These are phyloP conservation scores for Actinernus sp. DNA, from an alignment of 92 coral and sea anemone species.

Conservation along the genomic window DNA sequence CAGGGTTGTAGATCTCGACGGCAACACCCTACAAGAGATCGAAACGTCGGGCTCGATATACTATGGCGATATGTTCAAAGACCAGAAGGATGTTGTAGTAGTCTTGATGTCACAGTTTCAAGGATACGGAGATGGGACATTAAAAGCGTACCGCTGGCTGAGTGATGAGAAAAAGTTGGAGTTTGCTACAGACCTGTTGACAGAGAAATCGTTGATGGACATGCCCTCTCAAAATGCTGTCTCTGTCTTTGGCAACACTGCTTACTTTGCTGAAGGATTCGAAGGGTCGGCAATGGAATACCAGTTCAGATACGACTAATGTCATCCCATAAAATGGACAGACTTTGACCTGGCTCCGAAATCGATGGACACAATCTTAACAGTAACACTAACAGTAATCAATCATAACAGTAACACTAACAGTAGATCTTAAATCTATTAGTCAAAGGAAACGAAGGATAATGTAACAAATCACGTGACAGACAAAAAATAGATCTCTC, in stretches of 20 bases:
- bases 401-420: no score
- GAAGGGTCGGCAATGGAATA: background rate
- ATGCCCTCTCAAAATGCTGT: background rate
- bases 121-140: background rate
- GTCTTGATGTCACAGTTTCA: background rate
- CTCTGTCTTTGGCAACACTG: background rate
- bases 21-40: background rate
- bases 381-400: no score
- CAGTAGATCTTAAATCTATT: no score
- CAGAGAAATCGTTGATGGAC: background rate
- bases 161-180: background rate
- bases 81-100: background rate
- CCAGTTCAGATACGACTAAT: background rate
- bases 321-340: no score
- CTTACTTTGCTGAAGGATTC: background rate
- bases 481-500: no score
- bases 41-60: no score
- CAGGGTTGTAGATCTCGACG: background rate
- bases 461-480: no score
- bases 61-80: background rate
- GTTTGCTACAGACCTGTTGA: slow-evolving; percentile 1
- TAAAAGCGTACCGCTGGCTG: background rate
- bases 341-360: no score
- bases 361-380: no score
- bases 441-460: no score